A percentile compares a stretch with the other conserved stretches of the same genome.
Evolutionary conservation across 1,140 invertebrate species (phyloP).

Genomic region (Protaetia brevitarsis): DNA sequence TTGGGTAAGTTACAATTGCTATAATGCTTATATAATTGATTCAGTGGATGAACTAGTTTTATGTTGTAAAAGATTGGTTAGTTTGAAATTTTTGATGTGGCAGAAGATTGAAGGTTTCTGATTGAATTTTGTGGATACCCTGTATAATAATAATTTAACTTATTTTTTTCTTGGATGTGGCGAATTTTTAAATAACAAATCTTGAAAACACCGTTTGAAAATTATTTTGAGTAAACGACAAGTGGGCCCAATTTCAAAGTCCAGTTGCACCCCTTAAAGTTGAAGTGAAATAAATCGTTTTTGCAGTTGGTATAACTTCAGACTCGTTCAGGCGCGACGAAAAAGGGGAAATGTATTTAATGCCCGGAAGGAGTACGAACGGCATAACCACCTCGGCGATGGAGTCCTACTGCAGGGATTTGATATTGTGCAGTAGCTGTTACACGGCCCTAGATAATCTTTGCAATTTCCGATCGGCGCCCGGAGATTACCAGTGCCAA

Average conservation of each 20-base stretch:
- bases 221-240: no score
- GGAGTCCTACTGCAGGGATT: slow-evolving; percentile 37
- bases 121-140: no score
- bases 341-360: slow-evolving; percentile 35
- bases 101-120: no score
- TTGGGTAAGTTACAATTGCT: no score
- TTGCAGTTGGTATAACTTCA: slow-evolving; percentile 43
- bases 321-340: slow-evolving; percentile 37
- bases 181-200: no score
- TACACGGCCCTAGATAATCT: slow-evolving; percentile 41
- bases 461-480: slow-evolving; percentile 29
- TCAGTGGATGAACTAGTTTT: slow-evolving; percentile 17
- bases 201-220: no score
- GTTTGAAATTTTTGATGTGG: not conserved
- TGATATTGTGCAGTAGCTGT: slow-evolving; percentile 40
- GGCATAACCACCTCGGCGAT: slow-evolving; percentile 36
- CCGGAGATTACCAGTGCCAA: slow-evolving; percentile 21
- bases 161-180: no score
- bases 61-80: not conserved
- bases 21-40: no score
- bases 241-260: no score
- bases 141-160: no score
- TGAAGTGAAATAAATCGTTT: no score
- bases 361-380: slow-evolving; percentile 36
- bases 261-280: no score